These are phyloP conservation scores for Iphiclides podalirius DNA, from an alignment of 2,888 invertebrate species.

Conservation along the genomic window DNA sequence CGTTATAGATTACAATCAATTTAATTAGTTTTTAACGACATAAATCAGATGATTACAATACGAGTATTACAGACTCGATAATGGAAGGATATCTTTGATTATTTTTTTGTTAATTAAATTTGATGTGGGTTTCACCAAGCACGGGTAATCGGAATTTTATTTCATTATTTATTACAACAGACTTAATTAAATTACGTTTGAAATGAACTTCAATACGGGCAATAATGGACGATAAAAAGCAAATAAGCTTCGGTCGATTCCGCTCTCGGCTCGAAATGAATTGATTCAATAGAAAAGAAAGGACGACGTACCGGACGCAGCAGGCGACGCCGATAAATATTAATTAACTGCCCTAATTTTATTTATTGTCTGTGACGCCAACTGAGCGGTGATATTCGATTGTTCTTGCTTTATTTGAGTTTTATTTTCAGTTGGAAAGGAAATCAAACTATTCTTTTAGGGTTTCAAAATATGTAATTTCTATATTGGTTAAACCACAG, in stretches of 20 bases:
- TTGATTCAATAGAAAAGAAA: slow-evolving; percentile 27
- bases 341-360: slow-evolving; percentile 36
- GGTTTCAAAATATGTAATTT: too few species aligned
- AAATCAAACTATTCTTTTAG: not conserved
- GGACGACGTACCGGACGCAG: slow-evolving; percentile 31
- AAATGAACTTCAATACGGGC: slow-evolving; percentile 8
- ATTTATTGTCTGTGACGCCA: slow-evolving; percentile 28
- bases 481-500: too few species aligned
- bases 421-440: slow-evolving; percentile 6
- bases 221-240: slow-evolving; percentile 19
- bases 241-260: slow-evolving; percentile 24
- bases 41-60: too few species aligned
- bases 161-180: not conserved
- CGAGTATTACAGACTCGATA: too few species aligned
- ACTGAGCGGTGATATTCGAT: slow-evolving; percentile 16
- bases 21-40: too few species aligned
- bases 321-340: slow-evolving; percentile 40
- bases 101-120: too few species aligned
- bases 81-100: too few species aligned
- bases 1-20: too few species aligned
- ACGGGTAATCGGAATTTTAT: too few species aligned
- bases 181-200: not conserved
- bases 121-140: too few species aligned
- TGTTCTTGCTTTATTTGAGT: slow-evolving; percentile 17
- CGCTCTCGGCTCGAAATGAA: slow-evolving; percentile 18